These are phyloP conservation scores for Dryobotodes eremita DNA, from an alignment of 2,888 invertebrate genomes.

Conservation along the genomic window DNA sequence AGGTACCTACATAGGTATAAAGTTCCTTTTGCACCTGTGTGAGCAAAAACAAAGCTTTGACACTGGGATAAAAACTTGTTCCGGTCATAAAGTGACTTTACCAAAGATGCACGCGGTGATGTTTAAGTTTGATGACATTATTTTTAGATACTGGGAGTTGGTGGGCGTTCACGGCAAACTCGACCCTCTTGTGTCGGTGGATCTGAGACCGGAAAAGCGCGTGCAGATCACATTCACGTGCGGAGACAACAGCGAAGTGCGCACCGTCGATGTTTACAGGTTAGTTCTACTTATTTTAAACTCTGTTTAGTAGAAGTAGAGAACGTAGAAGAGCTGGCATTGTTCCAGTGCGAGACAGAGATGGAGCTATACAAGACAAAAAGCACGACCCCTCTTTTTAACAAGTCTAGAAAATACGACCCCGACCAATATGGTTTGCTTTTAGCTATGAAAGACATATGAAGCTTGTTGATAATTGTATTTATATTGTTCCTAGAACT, in stretches of 20 bases:
- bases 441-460: too few relatives aligned
- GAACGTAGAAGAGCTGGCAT: background rate
- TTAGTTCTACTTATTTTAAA: constrained; percentile 57
- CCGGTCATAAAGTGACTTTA: background rate
- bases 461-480: background rate
- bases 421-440: too few relatives aligned
- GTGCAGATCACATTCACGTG: constrained; percentile 96
- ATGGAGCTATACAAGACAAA: background rate
- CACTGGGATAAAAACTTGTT: background rate
- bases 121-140: background rate
- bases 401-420: too few relatives aligned
- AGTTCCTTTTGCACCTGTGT: background rate
- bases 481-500: constrained; percentile 89
- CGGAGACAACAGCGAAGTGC: constrained; percentile 93
- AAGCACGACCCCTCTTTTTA: background rate
- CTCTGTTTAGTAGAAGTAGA: background rate
- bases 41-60: background rate
- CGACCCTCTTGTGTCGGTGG: constrained; percentile 97
- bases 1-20: background rate
- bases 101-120: background rate
- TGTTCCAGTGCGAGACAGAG: background rate
- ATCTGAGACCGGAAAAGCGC: constrained; percentile 96
- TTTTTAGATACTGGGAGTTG: constrained; percentile 94
- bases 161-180: constrained; percentile 96
- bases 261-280: constrained; percentile 94